Evolutionary conservation across 2,797 vertebrate species (phyloP).

Genomic region (Allobates femoralis): DNA sequence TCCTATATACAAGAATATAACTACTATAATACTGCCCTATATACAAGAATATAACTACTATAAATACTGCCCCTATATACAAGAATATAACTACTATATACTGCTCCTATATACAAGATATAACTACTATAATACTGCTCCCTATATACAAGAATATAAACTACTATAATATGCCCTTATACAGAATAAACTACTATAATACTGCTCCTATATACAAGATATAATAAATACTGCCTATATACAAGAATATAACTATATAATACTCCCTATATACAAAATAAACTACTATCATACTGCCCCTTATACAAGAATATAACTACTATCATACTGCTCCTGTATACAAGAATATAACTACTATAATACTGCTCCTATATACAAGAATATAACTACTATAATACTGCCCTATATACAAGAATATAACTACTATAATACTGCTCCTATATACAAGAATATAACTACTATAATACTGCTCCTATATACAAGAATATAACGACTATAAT

Average conservation of each 20-base stretch:
- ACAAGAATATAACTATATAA: not conserved
- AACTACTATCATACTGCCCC: conserved; percentile 5
- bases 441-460: conserved; percentile 10
- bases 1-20: not conserved
- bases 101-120: not conserved
- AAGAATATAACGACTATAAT: conserved; percentile 21
- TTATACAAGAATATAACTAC: conserved; percentile 6
- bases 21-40: too few species aligned
- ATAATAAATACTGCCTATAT: too few species aligned
- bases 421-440: not conserved
- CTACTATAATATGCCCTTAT: conserved; percentile 8
- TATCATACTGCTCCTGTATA: conserved; percentile 4
- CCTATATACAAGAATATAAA: conserved; percentile 9
- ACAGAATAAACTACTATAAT: not conserved
- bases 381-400: conserved; percentile 6
- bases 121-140: conserved; percentile 18
- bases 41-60: conserved; percentile 14
- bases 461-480: not conserved
- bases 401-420: not conserved
- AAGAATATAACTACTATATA: too few species aligned
- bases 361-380: conserved; percentile 2
- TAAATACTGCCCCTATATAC: not conserved
- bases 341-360: conserved; percentile 17
- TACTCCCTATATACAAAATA: not conserved
- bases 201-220: too few species aligned